Conservation (phyloP, 2,113 vertebrate species). For the Sterna hirundo region DNA sequence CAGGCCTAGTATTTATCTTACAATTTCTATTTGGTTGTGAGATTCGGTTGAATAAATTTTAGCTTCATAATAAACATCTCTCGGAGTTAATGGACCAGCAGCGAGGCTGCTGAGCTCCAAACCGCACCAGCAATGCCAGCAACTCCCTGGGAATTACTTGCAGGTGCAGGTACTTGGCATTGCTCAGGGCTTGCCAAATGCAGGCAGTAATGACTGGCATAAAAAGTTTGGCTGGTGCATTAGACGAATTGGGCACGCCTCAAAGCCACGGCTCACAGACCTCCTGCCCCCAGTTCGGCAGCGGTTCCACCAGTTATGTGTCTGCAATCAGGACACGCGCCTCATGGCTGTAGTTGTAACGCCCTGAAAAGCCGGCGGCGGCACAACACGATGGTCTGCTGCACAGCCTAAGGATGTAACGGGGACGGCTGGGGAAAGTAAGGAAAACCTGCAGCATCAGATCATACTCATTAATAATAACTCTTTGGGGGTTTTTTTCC, state of each 20-base stretch:
- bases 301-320: not conserved
- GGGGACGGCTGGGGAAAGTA: not conserved
- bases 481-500: too few relatives aligned
- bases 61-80: constrained; percentile 19
- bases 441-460: not conserved
- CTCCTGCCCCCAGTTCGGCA: not conserved
- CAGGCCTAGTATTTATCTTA: constrained; percentile 10
- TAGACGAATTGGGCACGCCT: not conserved
- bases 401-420: not conserved
- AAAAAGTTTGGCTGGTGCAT: not conserved
- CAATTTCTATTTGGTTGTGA: not conserved
- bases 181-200: not conserved
- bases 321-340: not conserved
- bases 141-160: not conserved
- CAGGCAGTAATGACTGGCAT: not conserved
- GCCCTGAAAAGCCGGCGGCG: not conserved
- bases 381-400: not conserved
- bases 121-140: not conserved
- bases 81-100: constrained; percentile 15
- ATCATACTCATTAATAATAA: not conserved
- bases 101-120: constrained; percentile 17
- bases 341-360: rapidly evolving
- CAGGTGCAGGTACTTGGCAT: constrained; percentile 45
- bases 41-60: not conserved
- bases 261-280: not conserved